Base-by-base conservation (phyloP, 1,140 invertebrate species). In the Araneus ventricosus region DNA sequence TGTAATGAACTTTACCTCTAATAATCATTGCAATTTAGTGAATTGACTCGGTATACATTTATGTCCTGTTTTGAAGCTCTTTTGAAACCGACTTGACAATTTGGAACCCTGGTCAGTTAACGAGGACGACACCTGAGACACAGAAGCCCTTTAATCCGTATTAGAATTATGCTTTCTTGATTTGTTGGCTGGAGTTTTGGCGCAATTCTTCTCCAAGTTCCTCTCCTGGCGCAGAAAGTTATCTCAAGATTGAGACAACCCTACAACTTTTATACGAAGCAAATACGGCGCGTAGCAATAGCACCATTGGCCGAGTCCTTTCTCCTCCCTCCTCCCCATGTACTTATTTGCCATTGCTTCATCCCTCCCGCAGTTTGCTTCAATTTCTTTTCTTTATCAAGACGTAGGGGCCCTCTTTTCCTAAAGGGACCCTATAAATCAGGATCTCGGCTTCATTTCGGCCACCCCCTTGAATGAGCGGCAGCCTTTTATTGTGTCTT, bases 341-440 rank as follows among this genome's bases (percentile, higher is more conserved):
- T 27, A 27, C 63, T 14, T 88, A 88, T 70, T 88, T 88, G 86
- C 86, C 37, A 41, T 30, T 14, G 59, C 59, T n/a, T 59, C 85
- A 61, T 61, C 63, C 20, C 37, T 34, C 82, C 39, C 80, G 37
- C 82, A 84, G 45, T 90, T 90, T 37, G 27, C 70, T 80, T 90
- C 70, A 80, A 90, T 90, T 90, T 90, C 70, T 57, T 80, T 80
- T 37, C 75, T 57, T 88, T 90, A 90, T 90, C 88, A 90, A 80
- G 45, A 90, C 70, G 67, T 52, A 90, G 70, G 88, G 67, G 70
- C 67, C 70, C 88, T 84, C 67, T 80, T 88, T 37, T 39, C 59
- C 14, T 80, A 90, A 90, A 90, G 88, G 88, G 67, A 30, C 67
- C 88, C 88, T 20, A 90, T 80, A 90, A 80, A 90, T 90, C 88